Percentiles rank a stretch among this genome's conserved stretches.
These are phyloP conservation scores for Zophobas atratus DNA, from an alignment of 1,140 invertebrate genomes.

Conservation along the genomic window DNA sequence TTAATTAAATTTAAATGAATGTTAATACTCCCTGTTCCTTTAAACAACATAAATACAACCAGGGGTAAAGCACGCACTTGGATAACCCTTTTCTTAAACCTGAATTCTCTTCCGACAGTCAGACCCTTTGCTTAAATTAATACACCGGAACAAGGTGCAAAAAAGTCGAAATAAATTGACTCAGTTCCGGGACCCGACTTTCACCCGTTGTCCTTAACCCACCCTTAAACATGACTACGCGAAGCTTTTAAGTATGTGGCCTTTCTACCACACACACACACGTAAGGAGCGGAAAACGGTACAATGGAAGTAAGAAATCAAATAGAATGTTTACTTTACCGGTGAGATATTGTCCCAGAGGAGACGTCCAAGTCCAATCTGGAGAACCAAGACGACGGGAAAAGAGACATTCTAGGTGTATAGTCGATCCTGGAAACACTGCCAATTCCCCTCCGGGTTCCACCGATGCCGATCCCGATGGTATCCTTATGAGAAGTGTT, in stretches of 20 bases:
- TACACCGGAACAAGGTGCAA: slow-evolving; percentile 3
- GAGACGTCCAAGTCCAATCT: slow-evolving; percentile 92
- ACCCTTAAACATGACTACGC: slow-evolving; percentile 16
- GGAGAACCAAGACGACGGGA: slow-evolving; percentile 82
- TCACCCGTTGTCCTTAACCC: slow-evolving; percentile 12
- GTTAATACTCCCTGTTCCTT: no score
- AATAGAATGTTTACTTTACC: slow-evolving; percentile 70
- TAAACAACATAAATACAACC: no score
- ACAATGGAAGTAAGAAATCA: slow-evolving; percentile 39
- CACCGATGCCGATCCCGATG: slow-evolving; percentile 84
- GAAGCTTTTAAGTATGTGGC: slow-evolving; percentile 13
- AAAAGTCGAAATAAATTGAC: slow-evolving; percentile 30
- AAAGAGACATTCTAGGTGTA: slow-evolving; percentile 89
- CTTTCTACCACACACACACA: not conserved
- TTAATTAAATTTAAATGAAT: no score
- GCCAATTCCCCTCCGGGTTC: slow-evolving; percentile 84
- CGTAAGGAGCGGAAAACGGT: slow-evolving; percentile 3
- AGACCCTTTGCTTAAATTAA: slow-evolving; percentile 22
- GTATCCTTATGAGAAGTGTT: slow-evolving; percentile 85
- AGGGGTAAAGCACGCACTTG: not conserved
- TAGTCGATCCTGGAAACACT: slow-evolving; percentile 85
- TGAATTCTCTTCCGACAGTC: not conserved
- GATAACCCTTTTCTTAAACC: slow-evolving; percentile 6
- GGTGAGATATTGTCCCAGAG: slow-evolving; percentile 81
- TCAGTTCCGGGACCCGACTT: slow-evolving; percentile 10